Conservation (phyloP, 2,888 invertebrate species). For the Eudemis profundana region DNA sequence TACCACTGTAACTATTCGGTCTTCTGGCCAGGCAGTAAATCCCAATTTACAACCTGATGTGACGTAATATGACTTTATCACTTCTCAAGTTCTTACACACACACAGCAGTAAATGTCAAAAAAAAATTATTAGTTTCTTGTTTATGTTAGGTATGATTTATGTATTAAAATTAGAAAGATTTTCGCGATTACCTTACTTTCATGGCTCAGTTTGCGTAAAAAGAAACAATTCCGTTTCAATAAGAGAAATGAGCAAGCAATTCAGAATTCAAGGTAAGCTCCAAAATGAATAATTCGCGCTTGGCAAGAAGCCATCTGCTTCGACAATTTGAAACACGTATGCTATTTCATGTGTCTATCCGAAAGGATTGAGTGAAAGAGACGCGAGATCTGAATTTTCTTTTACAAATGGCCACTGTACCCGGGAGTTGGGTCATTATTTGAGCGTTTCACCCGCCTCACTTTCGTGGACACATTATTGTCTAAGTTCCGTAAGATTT, state of each 20-base stretch:
- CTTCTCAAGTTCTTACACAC: too few species aligned
- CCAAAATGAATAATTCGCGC: slow-evolving; percentile 18
- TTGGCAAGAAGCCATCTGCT: slow-evolving; percentile 28
- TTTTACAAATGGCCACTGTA: background rate
- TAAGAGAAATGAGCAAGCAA: background rate
- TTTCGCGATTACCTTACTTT: background rate
- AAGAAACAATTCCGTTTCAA: background rate
- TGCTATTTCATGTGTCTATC: background rate
- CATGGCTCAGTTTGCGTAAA: background rate
- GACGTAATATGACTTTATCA: too few species aligned
- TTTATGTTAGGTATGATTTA: too few species aligned
- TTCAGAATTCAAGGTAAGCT: slow-evolving; percentile 1
- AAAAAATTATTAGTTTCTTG: too few species aligned
- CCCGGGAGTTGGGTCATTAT: background rate
- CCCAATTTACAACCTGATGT: too few species aligned
- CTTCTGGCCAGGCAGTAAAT: too few species aligned
- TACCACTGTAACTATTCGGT: too few species aligned
- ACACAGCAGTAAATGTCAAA: too few species aligned
- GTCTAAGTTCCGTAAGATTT: too few species aligned
- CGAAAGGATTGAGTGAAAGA: background rate
- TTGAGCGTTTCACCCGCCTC: too few species aligned
- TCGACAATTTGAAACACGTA: background rate
- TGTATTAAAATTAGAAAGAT: too few species aligned
- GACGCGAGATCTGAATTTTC: background rate
- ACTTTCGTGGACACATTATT: too few species aligned